phyloP scores from a whole-genome alignment of 2,113 vertebrate species.

The Charina bottae region DNA sequence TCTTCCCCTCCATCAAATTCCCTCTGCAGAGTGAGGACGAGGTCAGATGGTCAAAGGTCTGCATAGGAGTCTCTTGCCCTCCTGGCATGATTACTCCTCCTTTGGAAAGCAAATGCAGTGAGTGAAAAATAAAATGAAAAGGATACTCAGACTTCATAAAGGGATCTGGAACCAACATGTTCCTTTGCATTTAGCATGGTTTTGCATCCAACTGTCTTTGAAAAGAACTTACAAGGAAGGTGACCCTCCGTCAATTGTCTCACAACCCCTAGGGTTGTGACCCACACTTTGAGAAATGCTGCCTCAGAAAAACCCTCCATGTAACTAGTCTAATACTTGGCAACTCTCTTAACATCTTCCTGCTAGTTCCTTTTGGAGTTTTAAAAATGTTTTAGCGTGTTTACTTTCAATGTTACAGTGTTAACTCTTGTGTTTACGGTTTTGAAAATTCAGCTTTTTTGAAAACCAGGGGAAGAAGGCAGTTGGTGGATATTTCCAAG shows the following conservation, averaged over 20 bases:
- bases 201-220: neutral
- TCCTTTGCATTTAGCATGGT: neutral
- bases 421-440: neutral
- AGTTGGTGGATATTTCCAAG: neutral
- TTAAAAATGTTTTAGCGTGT: neutral
- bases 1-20: neutral
- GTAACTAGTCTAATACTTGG: neutral
- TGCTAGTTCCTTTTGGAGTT: neutral
- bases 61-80: neutral
- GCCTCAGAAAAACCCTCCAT: neutral
- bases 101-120: neutral
- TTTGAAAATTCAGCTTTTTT: neutral
- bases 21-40: neutral
- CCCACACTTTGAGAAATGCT: neutral
- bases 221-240: neutral
- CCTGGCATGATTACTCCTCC: neutral
- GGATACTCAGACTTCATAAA: neutral
- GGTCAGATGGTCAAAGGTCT: neutral
- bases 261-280: neutral
- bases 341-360: neutral
- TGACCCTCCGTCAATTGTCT: neutral
- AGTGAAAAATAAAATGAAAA: neutral
- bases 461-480: neutral
- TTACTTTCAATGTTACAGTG: neutral
- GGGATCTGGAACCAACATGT: neutral